A percentile compares a stretch with the other conserved stretches of the same genome.
Conservation (phyloP, 2,888 invertebrate species). For the Trachelus stipa region DNA sequence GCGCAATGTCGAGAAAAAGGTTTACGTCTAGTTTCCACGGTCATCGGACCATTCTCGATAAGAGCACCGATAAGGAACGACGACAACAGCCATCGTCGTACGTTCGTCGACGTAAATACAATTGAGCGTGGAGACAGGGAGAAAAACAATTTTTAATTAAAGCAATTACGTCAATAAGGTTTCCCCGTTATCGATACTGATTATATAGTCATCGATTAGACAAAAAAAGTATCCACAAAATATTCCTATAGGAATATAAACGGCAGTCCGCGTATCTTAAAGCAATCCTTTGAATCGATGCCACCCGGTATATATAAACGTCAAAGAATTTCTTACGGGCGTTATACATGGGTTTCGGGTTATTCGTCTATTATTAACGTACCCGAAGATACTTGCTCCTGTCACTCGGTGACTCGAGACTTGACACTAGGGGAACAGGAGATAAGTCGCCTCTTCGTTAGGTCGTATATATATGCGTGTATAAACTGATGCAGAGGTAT, state of each 20-base stretch:
- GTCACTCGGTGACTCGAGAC: not conserved
- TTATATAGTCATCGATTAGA: not conserved
- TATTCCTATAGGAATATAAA: not conserved
- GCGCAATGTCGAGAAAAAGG: slow-evolving; percentile 30
- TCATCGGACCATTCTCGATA: not conserved
- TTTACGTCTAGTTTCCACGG: not conserved
- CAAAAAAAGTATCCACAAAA: too few relatives aligned
- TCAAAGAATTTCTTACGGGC: not conserved
- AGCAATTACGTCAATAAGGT: not conserved
- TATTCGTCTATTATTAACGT: not conserved
- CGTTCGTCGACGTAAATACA: not conserved
- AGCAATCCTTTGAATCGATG: not conserved
- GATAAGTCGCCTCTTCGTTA: not conserved
- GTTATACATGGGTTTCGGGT: not conserved
- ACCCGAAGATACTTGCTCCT: not conserved
- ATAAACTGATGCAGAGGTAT: not conserved
- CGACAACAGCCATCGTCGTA: not conserved
- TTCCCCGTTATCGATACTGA: not conserved
- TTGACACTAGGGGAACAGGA: not conserved
- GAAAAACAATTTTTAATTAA: not conserved
- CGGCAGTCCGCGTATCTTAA: not conserved
- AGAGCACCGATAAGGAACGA: not conserved
- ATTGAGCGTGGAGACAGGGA: not conserved
- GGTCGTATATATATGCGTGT: too few relatives aligned
- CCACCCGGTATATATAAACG: not conserved